phyloP scores from a whole-genome alignment of 2,888 invertebrate species.

The Iphiclides podalirius region DNA sequence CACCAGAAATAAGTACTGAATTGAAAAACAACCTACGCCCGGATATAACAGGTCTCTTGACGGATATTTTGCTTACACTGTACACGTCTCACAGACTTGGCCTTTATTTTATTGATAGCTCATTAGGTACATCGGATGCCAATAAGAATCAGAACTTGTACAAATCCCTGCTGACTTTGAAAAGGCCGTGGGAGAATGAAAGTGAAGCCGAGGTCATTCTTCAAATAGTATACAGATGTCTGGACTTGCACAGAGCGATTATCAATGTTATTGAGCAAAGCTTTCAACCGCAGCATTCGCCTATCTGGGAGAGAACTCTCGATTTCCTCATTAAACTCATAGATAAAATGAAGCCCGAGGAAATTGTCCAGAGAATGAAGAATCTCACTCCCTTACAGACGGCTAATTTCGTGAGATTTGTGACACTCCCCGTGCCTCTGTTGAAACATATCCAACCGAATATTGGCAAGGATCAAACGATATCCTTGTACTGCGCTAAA shows the following conservation, averaged over 20 bases:
- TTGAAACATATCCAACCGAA: slow-evolving; percentile 63
- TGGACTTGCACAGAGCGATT: slow-evolving; percentile 84
- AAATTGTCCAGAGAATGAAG: slow-evolving; percentile 65
- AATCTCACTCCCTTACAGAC: slow-evolving; percentile 75
- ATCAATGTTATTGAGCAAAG: slow-evolving; percentile 79
- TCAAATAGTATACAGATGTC: slow-evolving; percentile 83
- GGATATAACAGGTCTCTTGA: slow-evolving; percentile 79
- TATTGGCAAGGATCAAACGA: slow-evolving; percentile 54
- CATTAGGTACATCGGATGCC: slow-evolving; percentile 80
- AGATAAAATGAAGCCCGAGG: slow-evolving; percentile 66
- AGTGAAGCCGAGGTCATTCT: slow-evolving; percentile 82
- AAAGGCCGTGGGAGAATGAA: slow-evolving; percentile 85
- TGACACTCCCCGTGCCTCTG: slow-evolving; percentile 71
- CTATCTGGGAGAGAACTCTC: slow-evolving; percentile 74
- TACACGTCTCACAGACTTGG: slow-evolving; percentile 89
- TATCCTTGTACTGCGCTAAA: slow-evolving; percentile 68
- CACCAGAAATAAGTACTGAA: slow-evolving; percentile 66
- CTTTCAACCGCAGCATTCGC: slow-evolving; percentile 80
- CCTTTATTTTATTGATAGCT: slow-evolving; percentile 86
- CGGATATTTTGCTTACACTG: slow-evolving; percentile 85
- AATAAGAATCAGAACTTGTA: slow-evolving; percentile 82
- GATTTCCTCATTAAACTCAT: slow-evolving; percentile 69
- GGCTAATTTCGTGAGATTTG: slow-evolving; percentile 68
- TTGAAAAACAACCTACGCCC: slow-evolving; percentile 48
- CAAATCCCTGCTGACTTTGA: slow-evolving; percentile 82